Evolutionary conservation across 2,797 vertebrate genomes (phyloP).

Genomic region (Micropoecilia bifurca): DNA sequence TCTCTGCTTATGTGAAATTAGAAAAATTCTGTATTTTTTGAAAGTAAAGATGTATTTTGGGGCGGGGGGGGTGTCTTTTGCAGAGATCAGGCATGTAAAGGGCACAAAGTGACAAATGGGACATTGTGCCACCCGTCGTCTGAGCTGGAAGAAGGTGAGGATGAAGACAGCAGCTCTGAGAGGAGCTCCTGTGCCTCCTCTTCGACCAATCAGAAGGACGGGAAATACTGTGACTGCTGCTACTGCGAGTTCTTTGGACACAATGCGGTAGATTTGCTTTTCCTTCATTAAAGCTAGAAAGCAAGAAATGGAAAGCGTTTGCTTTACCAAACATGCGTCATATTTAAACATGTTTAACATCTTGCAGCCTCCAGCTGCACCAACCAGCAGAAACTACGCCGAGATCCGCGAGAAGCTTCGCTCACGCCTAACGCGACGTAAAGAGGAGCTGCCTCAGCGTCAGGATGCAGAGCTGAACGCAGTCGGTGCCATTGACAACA

Average conservation of each 20-base stretch:
- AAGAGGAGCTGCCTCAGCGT: slow-evolving; percentile 94
- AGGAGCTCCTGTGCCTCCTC: slow-evolving; percentile 97
- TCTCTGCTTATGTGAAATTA: background rate
- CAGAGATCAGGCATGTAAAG: slow-evolving; percentile 96
- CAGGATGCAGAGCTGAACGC: slow-evolving; percentile 89
- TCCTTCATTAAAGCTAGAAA: background rate
- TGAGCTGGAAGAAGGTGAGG: slow-evolving; percentile 94
- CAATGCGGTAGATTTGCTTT: slow-evolving; percentile 85
- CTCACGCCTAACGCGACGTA: slow-evolving; percentile 93
- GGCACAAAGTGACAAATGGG: slow-evolving; percentile 94
- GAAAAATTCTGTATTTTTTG: background rate
- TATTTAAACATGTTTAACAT: background rate
- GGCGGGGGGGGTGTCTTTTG: slow-evolving; percentile 1
- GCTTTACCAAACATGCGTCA: background rate
- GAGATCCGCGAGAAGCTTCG: slow-evolving; percentile 98
- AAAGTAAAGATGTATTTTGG: background rate
- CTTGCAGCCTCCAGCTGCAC: slow-evolving; percentile 93
- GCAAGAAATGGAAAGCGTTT: background rate
- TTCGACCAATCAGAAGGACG: slow-evolving; percentile 96
- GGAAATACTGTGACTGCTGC: slow-evolving; percentile 99
- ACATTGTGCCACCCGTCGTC: slow-evolving; percentile 89
- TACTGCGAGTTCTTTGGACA: slow-evolving; percentile 99
- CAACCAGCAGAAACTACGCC: slow-evolving; percentile 97
- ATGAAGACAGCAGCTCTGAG: slow-evolving; percentile 98
- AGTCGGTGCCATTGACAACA: slow-evolving; percentile 86